These are phyloP conservation scores for Sesia bembeciformis DNA, from an alignment of 2,888 invertebrate genomes.

Conservation along the genomic window DNA sequence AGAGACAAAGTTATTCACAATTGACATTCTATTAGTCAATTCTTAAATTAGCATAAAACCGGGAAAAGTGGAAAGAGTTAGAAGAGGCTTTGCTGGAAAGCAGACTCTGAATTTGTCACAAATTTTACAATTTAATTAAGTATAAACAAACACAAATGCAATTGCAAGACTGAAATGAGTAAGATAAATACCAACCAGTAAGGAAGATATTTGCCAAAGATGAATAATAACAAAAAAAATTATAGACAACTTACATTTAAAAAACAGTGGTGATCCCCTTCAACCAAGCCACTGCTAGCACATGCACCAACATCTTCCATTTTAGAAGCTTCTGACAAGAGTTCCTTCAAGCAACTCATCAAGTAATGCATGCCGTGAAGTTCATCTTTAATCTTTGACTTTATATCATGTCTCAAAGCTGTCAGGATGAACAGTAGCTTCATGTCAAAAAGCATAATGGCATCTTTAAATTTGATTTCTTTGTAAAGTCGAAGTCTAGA, in stretches of 20 bases:
- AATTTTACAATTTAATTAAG: too few relatives aligned
- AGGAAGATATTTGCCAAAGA: too few relatives aligned
- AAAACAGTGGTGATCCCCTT: slow-evolving; percentile 25
- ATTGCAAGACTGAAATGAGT: too few relatives aligned
- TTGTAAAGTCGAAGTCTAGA: slow-evolving; percentile 81
- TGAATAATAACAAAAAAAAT: not conserved
- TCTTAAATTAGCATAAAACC: too few relatives aligned
- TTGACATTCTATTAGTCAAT: too few relatives aligned
- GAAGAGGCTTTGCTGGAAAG: too few relatives aligned
- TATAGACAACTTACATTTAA: slow-evolving; percentile 28
- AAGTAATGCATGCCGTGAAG: slow-evolving; percentile 81
- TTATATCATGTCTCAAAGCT: slow-evolving; percentile 82
- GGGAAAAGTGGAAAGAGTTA: too few relatives aligned
- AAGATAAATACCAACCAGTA: too few relatives aligned
- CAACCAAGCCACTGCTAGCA: slow-evolving; percentile 21
- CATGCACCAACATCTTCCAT: slow-evolving; percentile 24
- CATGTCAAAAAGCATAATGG: slow-evolving; percentile 90
- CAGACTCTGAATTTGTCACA: too few relatives aligned
- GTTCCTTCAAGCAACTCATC: slow-evolving; percentile 78
- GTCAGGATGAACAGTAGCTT: slow-evolving; percentile 91
- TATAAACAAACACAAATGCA: too few relatives aligned
- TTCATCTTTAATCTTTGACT: slow-evolving; percentile 78
- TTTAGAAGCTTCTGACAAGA: slow-evolving; percentile 59
- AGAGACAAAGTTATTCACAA: too few relatives aligned
- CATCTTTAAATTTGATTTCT: slow-evolving; percentile 77